Conservation (phyloP, 2,888 invertebrate species). For the Theretra japonica region DNA sequence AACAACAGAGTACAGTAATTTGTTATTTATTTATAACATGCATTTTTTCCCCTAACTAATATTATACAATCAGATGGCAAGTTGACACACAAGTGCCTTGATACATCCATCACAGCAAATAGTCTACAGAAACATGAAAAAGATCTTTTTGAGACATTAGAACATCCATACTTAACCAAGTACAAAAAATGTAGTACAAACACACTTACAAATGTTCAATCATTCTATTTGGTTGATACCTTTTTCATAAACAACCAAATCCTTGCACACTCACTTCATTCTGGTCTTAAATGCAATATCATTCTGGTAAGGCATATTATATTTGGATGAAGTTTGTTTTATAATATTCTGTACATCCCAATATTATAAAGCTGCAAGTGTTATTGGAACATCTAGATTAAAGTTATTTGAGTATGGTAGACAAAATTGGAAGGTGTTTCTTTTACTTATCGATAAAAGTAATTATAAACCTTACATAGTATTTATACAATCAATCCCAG, state of each 20-base stretch:
- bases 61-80: conserved; percentile 57
- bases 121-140: conserved; percentile 34
- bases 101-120: conserved; percentile 27
- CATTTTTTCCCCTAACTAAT: conserved; percentile 51
- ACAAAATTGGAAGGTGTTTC: not conserved
- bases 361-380: not conserved
- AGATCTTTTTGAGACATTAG: conserved; percentile 1
- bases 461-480: not conserved
- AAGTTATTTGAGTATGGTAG: not conserved
- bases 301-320: conserved; percentile 2
- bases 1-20: conserved; percentile 42
- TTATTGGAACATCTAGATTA: not conserved
- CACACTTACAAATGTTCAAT: not conserved
- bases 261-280: not conserved
- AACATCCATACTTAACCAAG: conserved; percentile 10
- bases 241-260: not conserved
- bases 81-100: conserved; percentile 47
- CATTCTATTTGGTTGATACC: not conserved
- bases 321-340: not conserved
- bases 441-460: not conserved
- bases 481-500: too few species aligned
- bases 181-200: conserved; percentile 20
- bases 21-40: conserved; percentile 51
- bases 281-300: conserved; percentile 14
- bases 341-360: not conserved